Base-by-base conservation (phyloP, 2,797 vertebrate species). In the Hoplostethus atlanticus region DNA sequence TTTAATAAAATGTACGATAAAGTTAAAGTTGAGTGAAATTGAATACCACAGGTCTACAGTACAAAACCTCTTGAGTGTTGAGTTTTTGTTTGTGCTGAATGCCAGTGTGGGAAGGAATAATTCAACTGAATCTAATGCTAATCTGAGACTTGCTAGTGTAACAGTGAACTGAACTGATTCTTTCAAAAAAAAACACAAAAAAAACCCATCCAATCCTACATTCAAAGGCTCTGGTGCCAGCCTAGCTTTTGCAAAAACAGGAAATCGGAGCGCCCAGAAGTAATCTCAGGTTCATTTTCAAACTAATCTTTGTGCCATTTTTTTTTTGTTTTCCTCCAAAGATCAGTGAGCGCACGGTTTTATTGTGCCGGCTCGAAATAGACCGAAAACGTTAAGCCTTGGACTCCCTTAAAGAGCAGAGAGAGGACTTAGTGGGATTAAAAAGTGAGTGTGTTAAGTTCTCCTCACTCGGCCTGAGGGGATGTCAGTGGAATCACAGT, bases 381-480 rank as follows among this genome's bases (percentile, higher is more conserved):
- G 63, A 50, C 34, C 64, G 66, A 42, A 65, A 52, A 57, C 60
- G 28, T 47, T 76, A 65, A 76, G 53, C 80, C 76, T 71, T 56
- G 2, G 85, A 47, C 74, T 73, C 6, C 58, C 63, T 73, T 83
- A 75, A 80, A 83, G 77, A 83, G 78, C 54, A 70, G 61, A 84
- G 73, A 9, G 1, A 25, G 40, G 76, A 72, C 13, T 90, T 81
- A 79, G 55, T 30, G 55, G 83, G 88, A 90, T 91, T 92, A 87
- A 76, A 77, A 55, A 69, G 73, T 71, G 64, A 91, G 84, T 46
- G 44, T 30, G 84, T 90, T 91, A 86, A 92, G 17, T 79, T 77
- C 66, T 82, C 53, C 52, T 64, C 1, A 46, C 61, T 51, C 38
- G 50, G 57, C 69, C 80, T 68, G 25, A 82, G 64, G 51, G 60